Conservation (phyloP, 2,113 vertebrate genomes). For the Mola mola region DNA sequence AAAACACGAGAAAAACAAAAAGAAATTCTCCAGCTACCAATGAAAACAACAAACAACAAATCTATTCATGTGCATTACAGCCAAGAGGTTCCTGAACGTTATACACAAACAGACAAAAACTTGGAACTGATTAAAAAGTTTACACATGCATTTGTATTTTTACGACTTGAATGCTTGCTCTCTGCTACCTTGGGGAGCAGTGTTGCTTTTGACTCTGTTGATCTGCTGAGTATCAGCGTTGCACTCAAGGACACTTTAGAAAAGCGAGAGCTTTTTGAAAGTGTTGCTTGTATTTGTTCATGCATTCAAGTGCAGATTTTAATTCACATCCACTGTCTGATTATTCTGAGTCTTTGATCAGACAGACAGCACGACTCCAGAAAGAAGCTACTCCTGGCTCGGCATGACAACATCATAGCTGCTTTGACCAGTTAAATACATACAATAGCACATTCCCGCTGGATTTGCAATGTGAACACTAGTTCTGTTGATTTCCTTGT, state of each 20-base stretch:
- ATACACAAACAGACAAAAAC: constrained; percentile 12
- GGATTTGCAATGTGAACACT: too few species aligned
- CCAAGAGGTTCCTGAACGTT: constrained; percentile 29
- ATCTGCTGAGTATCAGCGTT: background rate
- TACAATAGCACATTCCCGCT: too few species aligned
- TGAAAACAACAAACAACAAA: constrained; percentile 34
- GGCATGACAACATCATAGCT: too few species aligned
- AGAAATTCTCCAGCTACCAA: constrained; percentile 6
- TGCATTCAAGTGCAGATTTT: background rate
- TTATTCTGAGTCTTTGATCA: too few species aligned
- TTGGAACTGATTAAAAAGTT: background rate
- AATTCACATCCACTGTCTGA: too few species aligned
- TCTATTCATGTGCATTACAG: constrained; percentile 7
- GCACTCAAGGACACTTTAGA: constrained; percentile 3
- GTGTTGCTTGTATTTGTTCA: background rate
- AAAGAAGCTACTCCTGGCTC: too few species aligned
- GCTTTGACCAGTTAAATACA: too few species aligned
- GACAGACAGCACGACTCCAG: too few species aligned
- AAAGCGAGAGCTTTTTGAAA: background rate
- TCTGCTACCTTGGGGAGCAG: background rate
- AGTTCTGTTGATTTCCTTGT: too few species aligned
- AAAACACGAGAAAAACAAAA: constrained; percentile 30
- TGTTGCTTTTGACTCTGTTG: background rate
- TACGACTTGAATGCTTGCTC: background rate
- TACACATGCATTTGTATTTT: background rate